Percentiles rank a stretch among this genome's conserved stretches.
Evolutionary conservation across 2,113 vertebrate genomes (phyloP).

Genomic region (Tapirus terrestris): DNA sequence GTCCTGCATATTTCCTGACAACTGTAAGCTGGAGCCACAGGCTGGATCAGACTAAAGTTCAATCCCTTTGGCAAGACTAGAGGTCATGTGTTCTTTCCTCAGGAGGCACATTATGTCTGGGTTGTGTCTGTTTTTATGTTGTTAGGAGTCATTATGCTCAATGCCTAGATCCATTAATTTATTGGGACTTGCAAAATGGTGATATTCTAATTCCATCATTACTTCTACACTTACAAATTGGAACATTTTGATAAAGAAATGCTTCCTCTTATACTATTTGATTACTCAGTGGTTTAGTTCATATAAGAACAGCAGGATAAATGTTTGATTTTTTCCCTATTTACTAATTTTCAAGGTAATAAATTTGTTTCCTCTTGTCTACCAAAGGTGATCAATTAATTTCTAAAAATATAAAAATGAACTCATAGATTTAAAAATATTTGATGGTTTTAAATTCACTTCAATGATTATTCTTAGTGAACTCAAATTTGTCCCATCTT

Average conservation of each 20-base stretch:
- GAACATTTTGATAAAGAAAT: background rate
- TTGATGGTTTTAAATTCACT: background rate
- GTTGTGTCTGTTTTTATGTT: background rate
- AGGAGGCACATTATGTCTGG: background rate
- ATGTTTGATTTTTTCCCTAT: background rate
- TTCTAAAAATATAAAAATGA: background rate
- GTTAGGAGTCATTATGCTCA: background rate
- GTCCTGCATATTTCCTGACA: background rate
- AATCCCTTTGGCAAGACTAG: background rate
- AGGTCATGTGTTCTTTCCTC: background rate
- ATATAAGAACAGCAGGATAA: background rate
- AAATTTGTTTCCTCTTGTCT: background rate
- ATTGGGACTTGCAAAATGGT: background rate
- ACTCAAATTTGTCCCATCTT: background rate
- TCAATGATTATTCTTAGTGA: background rate
- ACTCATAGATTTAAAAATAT: background rate
- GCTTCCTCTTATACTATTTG: background rate
- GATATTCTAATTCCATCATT: background rate
- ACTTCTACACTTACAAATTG: background rate
- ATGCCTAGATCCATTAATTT: background rate
- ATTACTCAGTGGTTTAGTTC: background rate
- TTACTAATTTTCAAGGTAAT: background rate
- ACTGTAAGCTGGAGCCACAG: background rate
- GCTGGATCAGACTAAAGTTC: background rate
- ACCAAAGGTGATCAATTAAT: background rate